Evolutionary conservation across 2,113 vertebrate species (phyloP).

Genomic region (Channa argus): DNA sequence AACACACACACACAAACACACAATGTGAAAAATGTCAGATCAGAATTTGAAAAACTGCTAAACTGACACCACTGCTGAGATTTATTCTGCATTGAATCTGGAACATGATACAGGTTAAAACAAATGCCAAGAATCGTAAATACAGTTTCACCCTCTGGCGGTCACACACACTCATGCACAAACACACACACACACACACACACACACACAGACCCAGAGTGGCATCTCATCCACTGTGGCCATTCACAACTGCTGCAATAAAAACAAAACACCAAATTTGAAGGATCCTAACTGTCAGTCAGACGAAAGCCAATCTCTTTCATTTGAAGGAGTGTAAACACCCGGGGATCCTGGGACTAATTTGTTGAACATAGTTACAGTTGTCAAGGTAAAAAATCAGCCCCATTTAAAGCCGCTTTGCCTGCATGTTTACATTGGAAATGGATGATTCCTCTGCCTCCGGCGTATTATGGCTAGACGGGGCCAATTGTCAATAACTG

Average conservation of each 20-base stretch:
- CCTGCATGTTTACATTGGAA: constrained; percentile 77
- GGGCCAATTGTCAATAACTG: constrained; percentile 80
- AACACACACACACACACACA: neutral
- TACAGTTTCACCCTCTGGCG: constrained; percentile 24
- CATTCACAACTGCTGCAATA: constrained; percentile 43
- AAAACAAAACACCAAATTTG: constrained; percentile 62
- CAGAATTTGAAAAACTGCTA: too few relatives aligned
- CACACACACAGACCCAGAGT: neutral
- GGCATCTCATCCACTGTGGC: constrained; percentile 35
- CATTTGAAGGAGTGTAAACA: constrained; percentile 66
- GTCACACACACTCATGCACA: neutral
- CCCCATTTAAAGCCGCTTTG: constrained; percentile 52
- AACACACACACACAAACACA: neutral
- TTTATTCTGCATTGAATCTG: neutral
- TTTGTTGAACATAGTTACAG: constrained; percentile 83
- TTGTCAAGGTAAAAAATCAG: constrained; percentile 75
- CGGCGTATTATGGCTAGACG: constrained; percentile 82
- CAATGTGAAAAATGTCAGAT: too few relatives aligned
- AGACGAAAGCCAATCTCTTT: constrained; percentile 46
- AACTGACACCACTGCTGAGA: constrained; percentile 5
- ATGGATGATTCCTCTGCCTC: constrained; percentile 65
- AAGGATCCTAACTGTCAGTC: constrained; percentile 63
- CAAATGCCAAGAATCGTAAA: constrained; percentile 1
- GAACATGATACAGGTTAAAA: constrained; percentile 1
- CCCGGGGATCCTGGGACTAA: constrained; percentile 64